Percentiles rank a stretch among this genome's conserved stretches.
Conservation (phyloP, 2,113 vertebrate genomes). For the Dipodomys spectabilis region DNA sequence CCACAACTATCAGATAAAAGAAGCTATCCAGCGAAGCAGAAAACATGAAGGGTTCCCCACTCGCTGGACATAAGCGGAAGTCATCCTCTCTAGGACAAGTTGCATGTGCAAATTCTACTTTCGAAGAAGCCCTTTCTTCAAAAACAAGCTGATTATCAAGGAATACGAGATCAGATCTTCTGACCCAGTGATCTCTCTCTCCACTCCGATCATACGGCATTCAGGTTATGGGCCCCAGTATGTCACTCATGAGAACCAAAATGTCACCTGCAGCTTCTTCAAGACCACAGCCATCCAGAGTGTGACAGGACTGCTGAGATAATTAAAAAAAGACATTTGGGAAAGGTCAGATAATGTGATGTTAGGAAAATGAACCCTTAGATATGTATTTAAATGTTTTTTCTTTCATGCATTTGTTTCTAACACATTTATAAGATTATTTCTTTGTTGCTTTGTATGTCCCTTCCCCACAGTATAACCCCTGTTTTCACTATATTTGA, state of each 20-base stretch:
- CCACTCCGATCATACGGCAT: constrained; percentile 78
- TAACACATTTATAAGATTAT: too few relatives aligned
- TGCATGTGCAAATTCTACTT: constrained; percentile 90
- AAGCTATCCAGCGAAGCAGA: neutral
- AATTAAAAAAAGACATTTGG: constrained; percentile 68
- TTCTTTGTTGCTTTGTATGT: too few relatives aligned
- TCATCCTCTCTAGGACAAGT: constrained; percentile 83
- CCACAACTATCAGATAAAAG: neutral
- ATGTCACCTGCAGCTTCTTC: constrained; percentile 77
- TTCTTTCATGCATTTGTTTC: too few relatives aligned
- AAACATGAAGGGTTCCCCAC: neutral
- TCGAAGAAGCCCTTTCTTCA: constrained; percentile 90
- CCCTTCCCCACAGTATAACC: too few relatives aligned
- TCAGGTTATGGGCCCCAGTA: constrained; percentile 67
- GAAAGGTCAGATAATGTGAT: too few relatives aligned
- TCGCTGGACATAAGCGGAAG: neutral
- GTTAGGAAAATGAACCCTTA: too few relatives aligned
- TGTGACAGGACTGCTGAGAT: constrained; percentile 79
- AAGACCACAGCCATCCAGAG: constrained; percentile 81
- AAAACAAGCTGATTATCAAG: constrained; percentile 89
- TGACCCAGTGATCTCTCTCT: constrained; percentile 75
- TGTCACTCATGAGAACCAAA: constrained; percentile 65
- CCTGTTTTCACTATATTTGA: too few relatives aligned
- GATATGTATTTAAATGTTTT: too few relatives aligned
- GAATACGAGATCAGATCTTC: constrained; percentile 86